Conservation (phyloP, 2,888 invertebrate genomes). For the Pimpla rufipes region DNA sequence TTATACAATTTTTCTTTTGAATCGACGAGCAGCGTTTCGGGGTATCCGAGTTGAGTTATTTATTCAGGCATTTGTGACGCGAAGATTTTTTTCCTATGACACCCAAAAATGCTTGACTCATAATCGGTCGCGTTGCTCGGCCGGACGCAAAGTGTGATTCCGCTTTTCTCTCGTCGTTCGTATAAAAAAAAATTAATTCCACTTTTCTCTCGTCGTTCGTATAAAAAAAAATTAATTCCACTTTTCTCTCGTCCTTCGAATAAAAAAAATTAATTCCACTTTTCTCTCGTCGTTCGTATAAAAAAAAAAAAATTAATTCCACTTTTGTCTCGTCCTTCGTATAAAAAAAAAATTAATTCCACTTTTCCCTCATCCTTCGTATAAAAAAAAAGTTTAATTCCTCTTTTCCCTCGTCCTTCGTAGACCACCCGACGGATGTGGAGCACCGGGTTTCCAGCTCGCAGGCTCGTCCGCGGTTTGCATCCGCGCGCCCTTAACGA, state of each 20-base stretch:
- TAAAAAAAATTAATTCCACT: too few species aligned
- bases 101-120: neutral
- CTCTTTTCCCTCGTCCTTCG: neutral
- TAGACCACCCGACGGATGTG: neutral
- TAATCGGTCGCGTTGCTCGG: neutral
- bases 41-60: too few species aligned
- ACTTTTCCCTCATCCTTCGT: neutral
- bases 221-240: too few species aligned
- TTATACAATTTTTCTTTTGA: constrained; percentile 27
- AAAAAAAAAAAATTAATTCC: too few species aligned
- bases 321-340: neutral
- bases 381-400: too few species aligned
- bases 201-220: neutral
- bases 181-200: too few species aligned
- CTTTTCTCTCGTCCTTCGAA: neutral
- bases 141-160: neutral
- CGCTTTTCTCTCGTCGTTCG: neutral
- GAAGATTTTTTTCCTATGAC: neutral
- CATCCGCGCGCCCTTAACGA: neutral
- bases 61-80: neutral
- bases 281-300: neutral
- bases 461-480: neutral
- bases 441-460: constrained; percentile 9
- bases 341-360: too few species aligned
- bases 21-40: constrained; percentile 30